These are phyloP conservation scores for Sebastes alutus DNA, from an alignment of 2,797 vertebrate genomes.

Conservation along the genomic window DNA sequence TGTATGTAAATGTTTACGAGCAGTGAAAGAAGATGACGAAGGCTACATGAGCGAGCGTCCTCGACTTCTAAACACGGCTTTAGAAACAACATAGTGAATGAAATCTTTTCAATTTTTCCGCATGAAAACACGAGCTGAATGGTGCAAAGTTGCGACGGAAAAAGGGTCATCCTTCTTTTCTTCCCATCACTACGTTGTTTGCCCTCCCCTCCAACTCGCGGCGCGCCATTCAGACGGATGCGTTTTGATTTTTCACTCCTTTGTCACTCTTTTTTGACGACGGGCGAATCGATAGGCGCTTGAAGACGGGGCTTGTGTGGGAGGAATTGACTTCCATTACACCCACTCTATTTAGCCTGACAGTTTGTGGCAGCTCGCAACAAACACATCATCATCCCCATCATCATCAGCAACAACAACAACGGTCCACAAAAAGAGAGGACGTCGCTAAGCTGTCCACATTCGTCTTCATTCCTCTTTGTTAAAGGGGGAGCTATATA, in stretches of 20 bases:
- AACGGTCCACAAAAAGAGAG: background rate
- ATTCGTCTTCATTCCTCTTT: background rate
- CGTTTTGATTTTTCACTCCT: slow-evolving; percentile 43
- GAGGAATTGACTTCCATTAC: slow-evolving; percentile 33
- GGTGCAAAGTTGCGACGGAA: background rate
- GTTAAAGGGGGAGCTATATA: background rate
- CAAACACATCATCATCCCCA: slow-evolving; percentile 25
- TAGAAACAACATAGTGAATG: background rate
- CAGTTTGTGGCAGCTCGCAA: slow-evolving; percentile 20
- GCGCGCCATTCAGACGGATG: background rate
- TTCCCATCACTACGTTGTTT: background rate
- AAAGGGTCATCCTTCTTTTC: background rate
- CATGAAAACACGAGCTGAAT: background rate
- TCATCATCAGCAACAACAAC: background rate
- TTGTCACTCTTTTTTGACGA: slow-evolving; percentile 56
- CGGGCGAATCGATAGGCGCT: slow-evolving; percentile 58
- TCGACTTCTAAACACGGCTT: background rate
- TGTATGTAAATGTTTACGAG: background rate
- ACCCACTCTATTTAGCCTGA: slow-evolving; percentile 47
- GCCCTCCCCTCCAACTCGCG: background rate
- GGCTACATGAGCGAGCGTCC: background rate
- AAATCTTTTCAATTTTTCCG: slow-evolving; percentile 7
- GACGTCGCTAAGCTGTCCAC: slow-evolving; percentile 12
- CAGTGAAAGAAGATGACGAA: background rate
- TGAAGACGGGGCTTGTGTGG: slow-evolving; percentile 29